Evolutionary conservation across 2,888 invertebrate genomes (phyloP).

Genomic region (Scaptomyza tumidula): DNA sequence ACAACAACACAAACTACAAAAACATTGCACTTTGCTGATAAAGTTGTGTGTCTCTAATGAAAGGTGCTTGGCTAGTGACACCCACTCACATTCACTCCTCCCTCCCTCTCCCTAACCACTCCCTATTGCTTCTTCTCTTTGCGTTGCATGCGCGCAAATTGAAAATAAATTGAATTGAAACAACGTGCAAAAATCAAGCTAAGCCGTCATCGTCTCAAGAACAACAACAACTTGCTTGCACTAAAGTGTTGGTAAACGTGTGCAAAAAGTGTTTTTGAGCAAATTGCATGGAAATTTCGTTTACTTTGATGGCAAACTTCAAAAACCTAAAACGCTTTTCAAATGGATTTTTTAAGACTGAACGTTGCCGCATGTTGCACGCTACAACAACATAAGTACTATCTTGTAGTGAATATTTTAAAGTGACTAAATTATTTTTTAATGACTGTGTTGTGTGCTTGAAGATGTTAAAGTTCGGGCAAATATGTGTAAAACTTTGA

Average conservation of each 20-base stretch:
- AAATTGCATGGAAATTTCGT: slow-evolving; percentile 73
- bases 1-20: no score
- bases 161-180: slow-evolving; percentile 75
- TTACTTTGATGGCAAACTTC: slow-evolving; percentile 46
- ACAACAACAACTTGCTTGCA: slow-evolving; percentile 37
- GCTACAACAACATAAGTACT: slow-evolving; percentile 13
- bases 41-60: slow-evolving; percentile 68
- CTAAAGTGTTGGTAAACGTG: slow-evolving; percentile 26
- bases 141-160: slow-evolving; percentile 72
- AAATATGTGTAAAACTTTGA: neutral
- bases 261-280: slow-evolving; percentile 55
- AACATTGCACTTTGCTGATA: slow-evolving; percentile 62
- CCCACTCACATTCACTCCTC: neutral
- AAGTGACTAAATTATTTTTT: slow-evolving; percentile 6
- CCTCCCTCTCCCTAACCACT: neutral
- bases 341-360: slow-evolving; percentile 29
- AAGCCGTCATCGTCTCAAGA: slow-evolving; percentile 14
- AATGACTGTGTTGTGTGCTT: slow-evolving; percentile 7
- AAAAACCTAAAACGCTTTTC: slow-evolving; percentile 23
- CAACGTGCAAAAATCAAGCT: slow-evolving; percentile 68
- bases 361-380: slow-evolving; percentile 23
- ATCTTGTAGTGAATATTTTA: neutral
- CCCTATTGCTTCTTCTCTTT: slow-evolving; percentile 1
- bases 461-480: neutral
- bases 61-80: slow-evolving; percentile 47